Evolutionary conservation across 1,140 invertebrate genomes (phyloP).

Genomic region (Solenopsis fugax): DNA sequence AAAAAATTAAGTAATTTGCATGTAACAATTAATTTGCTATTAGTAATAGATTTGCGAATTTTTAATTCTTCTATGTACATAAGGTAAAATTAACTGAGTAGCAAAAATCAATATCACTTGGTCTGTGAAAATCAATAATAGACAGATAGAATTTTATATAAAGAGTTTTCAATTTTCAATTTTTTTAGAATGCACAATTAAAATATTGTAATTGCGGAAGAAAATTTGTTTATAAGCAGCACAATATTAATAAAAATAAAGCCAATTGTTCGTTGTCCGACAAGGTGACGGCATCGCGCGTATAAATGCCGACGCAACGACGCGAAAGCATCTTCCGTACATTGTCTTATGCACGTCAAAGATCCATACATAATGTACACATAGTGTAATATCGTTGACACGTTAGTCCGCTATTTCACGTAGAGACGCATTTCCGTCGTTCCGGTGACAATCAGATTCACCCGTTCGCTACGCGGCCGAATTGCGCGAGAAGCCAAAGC

Average conservation of each 20-base stretch:
- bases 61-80: not conserved
- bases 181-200: not conserved
- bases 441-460: constrained; percentile 74
- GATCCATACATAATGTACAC: constrained; percentile 73
- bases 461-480: constrained; percentile 67
- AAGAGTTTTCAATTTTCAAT: not conserved
- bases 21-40: not conserved
- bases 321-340: constrained; percentile 11
- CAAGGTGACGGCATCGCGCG: not conserved
- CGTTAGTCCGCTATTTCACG: constrained; percentile 72
- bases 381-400: constrained; percentile 72
- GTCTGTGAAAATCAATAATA: not conserved
- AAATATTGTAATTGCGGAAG: not conserved
- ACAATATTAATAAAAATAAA: not conserved
- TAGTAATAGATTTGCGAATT: not conserved
- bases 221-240: not conserved
- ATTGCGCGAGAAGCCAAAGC: constrained; percentile 56
- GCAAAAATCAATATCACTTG: constrained; percentile 1
- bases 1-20: not conserved
- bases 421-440: constrained; percentile 45
- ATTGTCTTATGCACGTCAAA: not conserved
- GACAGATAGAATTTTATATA: not conserved
- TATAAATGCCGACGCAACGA: not conserved
- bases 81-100: not conserved
- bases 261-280: not conserved